Evolutionary conservation across 1,140 invertebrate species (phyloP), one percentile per base, ranked within the genome.

Genomic region (Magallana gigas): DNA sequence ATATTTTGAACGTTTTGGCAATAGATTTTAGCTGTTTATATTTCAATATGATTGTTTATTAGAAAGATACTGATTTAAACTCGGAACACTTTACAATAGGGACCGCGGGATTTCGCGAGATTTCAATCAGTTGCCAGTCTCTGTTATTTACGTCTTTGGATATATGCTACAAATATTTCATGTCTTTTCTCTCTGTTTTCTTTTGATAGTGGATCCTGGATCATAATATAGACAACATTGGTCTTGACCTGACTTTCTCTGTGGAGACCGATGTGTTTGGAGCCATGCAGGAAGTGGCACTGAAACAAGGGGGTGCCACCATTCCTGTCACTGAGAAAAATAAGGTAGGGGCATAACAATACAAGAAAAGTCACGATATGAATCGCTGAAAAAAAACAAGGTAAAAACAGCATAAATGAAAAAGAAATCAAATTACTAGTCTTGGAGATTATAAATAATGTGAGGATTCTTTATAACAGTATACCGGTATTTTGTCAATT

Each of bases 241-340:
- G 98, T 1, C 96, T 99, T 89, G 98, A 99, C 93, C 98, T 98
- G 56, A 98, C 97, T 2, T 99, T 99, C 95, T 97, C 97, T 23
- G 98, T 99, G 7, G 98, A 99, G 93, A 98, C 98, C 91, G 98
- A 98, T 94, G 98, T 97, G 93, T 99, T 99, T 95, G 98, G 98
- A 5, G 97, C 97, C 1, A 95, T 99, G 80, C 97, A 98, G 94
- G 98, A 98, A 90, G 93, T 95, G 60, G 95, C 95, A 85, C 89
- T 96, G 8, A 95, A 95, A 84, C 93, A 94, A 83, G 92, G 93
- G 76, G 95, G 97, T 16, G 96, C 96, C 88, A 96, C 96, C 83
- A 97, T 98, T 91, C 91, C 96, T 0, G 98, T 99, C 0, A 99
- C 97, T 0, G 98, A 99, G 93, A 96, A 97, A 85, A 99, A 98